These are phyloP conservation scores for Chorisops tibialis DNA, from an alignment of 2,888 invertebrate species.

Conservation along the genomic window DNA sequence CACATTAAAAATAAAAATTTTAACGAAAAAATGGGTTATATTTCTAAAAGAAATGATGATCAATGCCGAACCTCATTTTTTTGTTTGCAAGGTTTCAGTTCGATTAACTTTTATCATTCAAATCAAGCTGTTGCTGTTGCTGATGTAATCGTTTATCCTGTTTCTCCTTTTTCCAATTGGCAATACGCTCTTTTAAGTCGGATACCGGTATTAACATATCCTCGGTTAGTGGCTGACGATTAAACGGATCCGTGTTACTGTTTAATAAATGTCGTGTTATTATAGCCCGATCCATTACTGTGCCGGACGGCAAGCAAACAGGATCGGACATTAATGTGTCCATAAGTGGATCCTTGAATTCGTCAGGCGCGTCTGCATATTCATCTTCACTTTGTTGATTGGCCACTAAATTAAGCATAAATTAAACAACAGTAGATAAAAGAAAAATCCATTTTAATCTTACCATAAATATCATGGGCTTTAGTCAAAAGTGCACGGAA, in stretches of 20 bases:
- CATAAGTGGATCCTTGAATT: constrained; percentile 95
- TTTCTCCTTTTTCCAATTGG: constrained; percentile 81
- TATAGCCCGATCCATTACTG: constrained; percentile 90
- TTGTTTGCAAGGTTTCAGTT: no score
- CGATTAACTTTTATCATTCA: constrained; percentile 43
- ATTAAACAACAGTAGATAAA: constrained; percentile 15
- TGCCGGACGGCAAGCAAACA: constrained; percentile 85
- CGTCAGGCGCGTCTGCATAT: constrained; percentile 93
- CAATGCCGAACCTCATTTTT: no score
- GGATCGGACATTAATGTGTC: constrained; percentile 97
- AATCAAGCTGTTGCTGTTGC: constrained; percentile 39
- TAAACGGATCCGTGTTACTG: constrained; percentile 97
- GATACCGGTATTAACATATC: constrained; percentile 87
- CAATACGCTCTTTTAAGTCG: constrained; percentile 82
- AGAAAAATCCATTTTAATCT: constrained; percentile 21
- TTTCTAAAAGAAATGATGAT: no score
- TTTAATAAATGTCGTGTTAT: constrained; percentile 92
- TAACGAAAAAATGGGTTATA: no score
- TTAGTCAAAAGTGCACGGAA: constrained; percentile 74
- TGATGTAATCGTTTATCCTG: constrained; percentile 45
- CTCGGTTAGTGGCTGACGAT: constrained; percentile 89
- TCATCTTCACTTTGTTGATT: constrained; percentile 89
- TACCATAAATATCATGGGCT: constrained; percentile 71
- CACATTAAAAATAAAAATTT: no score
- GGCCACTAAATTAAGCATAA: constrained; percentile 53